Evolutionary conservation across 2,113 vertebrate species (phyloP), one percentile per base, ranked within the genome.

Genomic region (Alexandromys fortis): DNA sequence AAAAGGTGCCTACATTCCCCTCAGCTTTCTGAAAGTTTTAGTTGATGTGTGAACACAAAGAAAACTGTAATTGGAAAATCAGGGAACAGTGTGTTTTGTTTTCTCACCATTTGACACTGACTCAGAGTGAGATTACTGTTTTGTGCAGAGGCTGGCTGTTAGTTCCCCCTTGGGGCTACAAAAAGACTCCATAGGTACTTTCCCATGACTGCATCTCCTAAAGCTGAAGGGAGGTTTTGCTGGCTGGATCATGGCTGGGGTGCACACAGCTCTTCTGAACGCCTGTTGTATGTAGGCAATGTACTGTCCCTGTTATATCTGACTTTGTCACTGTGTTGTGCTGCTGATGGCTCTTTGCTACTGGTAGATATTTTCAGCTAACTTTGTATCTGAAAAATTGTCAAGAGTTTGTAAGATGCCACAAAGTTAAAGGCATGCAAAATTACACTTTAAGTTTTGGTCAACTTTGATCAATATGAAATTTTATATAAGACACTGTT

Each of bases 301-400:
- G 26, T 38, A 17, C 42, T 26, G 14, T 58, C 19, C 11, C 35
- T 79, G 2, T 35, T 55, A 76, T 4, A 28, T 61, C 61, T 92
- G 77, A 68, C 55, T 72, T 70, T 89, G 1, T 72, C 47, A 38
- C 3, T 93, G 42, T 33, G 28, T 21, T 42, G 77, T 82, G 11
- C 68, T 95, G 91, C 47, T 67, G 67, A 68, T 73, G 92, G 7
- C 22, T 93, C 49, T 95, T 88, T 97, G 61, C 75, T 85, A 9
- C 22, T 94, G n/a, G 28, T 85, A 88, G 94, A 11, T 86, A 38
- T 82, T 95, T 55, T 55, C 65, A 79, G 68, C 24, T 94, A 38
- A 85, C n/a, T 93, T 93, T 70, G 94, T 49, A 65, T 88, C 6
- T 79, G 61, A 93, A 92, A 68, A 93, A 11, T 4, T 30, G 75